A percentile compares a stretch with the other conserved stretches of the same genome.
Evolutionary conservation across 2,797 vertebrate species (phyloP).

Genomic region (Tokudaia tokunoshimensis): DNA sequence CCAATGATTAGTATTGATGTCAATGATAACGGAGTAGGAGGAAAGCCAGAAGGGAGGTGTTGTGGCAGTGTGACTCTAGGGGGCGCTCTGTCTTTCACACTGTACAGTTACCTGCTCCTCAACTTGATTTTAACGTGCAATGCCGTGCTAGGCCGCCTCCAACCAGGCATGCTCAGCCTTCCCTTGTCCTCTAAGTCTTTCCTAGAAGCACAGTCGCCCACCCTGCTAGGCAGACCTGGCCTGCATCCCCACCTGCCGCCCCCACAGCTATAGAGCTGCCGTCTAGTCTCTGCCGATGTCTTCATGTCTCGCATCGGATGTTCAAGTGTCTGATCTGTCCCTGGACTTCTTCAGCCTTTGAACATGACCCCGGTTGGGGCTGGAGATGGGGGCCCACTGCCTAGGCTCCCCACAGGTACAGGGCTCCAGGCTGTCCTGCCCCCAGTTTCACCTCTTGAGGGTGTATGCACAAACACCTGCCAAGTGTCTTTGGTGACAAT

Average conservation of each 20-base stretch:
- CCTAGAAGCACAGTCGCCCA: neutral
- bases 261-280: neutral
- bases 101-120: neutral
- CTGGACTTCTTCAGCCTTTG: constrained; percentile 53
- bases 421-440: constrained; percentile 52
- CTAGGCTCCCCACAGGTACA: constrained; percentile 51
- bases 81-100: neutral
- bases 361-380: constrained; percentile 48
- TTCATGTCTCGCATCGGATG: neutral
- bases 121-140: neutral
- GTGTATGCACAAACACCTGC: constrained; percentile 58
- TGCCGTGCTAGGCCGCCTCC: neutral
- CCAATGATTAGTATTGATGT: no score
- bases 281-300: neutral
- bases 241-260: neutral
- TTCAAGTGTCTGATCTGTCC: neutral
- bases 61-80: neutral
- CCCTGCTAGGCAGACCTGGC: neutral
- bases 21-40: neutral
- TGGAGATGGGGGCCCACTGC: neutral
- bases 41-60: neutral
- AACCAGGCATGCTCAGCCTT: neutral
- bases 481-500: constrained; percentile 68
- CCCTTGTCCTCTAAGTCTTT: neutral
- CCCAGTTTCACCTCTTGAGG: constrained; percentile 38